Evolutionary conservation across 2,888 invertebrate species (phyloP).

Genomic region (Nephrocerus scutellatus): DNA sequence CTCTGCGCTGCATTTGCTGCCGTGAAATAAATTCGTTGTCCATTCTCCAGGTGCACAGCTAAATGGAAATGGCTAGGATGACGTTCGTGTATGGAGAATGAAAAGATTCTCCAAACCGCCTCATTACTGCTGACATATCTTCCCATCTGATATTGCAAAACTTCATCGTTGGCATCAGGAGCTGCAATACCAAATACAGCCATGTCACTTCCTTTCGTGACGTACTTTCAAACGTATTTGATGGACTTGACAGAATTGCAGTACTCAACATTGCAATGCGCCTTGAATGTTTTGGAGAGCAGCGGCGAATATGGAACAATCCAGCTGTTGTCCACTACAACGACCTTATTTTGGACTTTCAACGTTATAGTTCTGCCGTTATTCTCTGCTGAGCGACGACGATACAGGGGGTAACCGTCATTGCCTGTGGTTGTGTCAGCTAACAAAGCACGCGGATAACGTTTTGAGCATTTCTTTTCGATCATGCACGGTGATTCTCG

Average conservation of each 20-base stretch:
- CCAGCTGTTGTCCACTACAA: constrained; percentile 32
- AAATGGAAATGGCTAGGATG: too few relatives aligned
- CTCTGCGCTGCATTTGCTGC: too few relatives aligned
- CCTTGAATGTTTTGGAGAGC: constrained; percentile 30
- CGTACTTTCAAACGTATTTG: constrained; percentile 46
- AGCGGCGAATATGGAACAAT: constrained; percentile 36
- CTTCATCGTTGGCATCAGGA: too few relatives aligned
- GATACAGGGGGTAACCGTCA: constrained; percentile 26
- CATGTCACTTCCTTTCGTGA: constrained; percentile 44
- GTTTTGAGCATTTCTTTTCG: constrained; percentile 24
- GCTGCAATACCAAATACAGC: constrained; percentile 19
- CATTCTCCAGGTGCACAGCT: too few relatives aligned
- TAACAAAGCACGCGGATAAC: constrained; percentile 24
- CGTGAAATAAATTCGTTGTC: too few relatives aligned
- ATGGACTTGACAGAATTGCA: constrained; percentile 44
- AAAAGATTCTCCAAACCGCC: too few relatives aligned
- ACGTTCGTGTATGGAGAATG: too few relatives aligned
- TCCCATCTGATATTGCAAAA: too few relatives aligned
- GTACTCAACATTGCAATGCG: constrained; percentile 43
- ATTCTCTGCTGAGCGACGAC: constrained; percentile 17
- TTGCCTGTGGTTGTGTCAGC: constrained; percentile 29
- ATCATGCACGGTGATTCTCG: constrained; percentile 19
- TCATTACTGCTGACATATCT: too few relatives aligned
- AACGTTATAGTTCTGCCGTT: constrained; percentile 14
- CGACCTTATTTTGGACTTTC: constrained; percentile 14